Evolutionary conservation across 2,113 vertebrate species (phyloP).

Genomic region (Ornithorhynchus anatinus): DNA sequence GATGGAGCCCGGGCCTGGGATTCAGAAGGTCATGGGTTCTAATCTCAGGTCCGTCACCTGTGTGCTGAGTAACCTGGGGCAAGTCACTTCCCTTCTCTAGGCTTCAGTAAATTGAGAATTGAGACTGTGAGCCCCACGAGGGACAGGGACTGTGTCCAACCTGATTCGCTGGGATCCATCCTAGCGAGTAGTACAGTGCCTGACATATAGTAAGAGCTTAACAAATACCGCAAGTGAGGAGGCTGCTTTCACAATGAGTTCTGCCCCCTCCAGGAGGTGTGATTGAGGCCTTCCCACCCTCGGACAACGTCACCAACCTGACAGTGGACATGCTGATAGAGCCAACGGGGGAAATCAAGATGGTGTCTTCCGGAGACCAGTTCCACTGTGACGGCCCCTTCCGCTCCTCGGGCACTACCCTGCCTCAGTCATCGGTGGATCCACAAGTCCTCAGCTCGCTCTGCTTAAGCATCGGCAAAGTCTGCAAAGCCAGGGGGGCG

Average conservation of each 20-base stretch:
- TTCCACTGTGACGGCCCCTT: constrained; percentile 76
- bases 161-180: not conserved
- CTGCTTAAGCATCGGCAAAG: constrained; percentile 75
- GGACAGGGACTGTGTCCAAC: not conserved
- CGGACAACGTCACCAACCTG: constrained; percentile 78
- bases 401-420: constrained; percentile 70
- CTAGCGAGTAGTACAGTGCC: not conserved
- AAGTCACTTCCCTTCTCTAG: not conserved
- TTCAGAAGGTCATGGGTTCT: no score
- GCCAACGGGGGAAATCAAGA: constrained; percentile 74
- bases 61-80: no score
- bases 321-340: constrained; percentile 88
- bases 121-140: no score
- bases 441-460: constrained; percentile 71
- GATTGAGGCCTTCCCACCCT: constrained; percentile 82
- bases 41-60: no score
- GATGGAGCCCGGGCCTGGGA: no score
- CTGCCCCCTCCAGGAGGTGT: constrained; percentile 76
- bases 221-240: not conserved
- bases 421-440: constrained; percentile 82
- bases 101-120: not conserved
- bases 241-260: not conserved
- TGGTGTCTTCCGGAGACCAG: constrained; percentile 85
- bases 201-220: not conserved
- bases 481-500: constrained; percentile 75